Percentiles rank a stretch among this genome's conserved stretches.
Conservation (phyloP, 2,797 vertebrate species). For the Loriculus beryllinus region DNA sequence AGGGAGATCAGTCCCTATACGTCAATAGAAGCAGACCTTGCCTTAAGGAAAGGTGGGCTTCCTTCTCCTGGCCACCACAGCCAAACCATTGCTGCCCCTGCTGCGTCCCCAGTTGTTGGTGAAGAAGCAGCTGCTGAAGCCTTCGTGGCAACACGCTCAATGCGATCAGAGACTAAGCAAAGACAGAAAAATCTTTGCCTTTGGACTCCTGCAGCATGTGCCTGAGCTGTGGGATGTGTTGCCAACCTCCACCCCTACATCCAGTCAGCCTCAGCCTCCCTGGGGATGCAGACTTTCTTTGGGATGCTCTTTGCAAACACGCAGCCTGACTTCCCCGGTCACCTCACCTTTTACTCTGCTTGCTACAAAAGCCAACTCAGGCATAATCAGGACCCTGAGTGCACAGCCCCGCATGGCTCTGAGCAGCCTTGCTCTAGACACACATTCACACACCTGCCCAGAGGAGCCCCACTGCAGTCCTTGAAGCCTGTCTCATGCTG, state of each 20-base stretch:
- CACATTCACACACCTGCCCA: too few relatives aligned
- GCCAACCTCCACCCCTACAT: not conserved
- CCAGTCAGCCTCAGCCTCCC: not conserved
- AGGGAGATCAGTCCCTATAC: accelerated
- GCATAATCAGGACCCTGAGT: accelerated
- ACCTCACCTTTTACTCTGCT: not conserved
- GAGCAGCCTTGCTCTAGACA: accelerated
- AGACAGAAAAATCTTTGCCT: not conserved
- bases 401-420: not conserved
- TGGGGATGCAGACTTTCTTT: not conserved
- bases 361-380: not conserved
- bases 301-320: not conserved
- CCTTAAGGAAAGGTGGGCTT: not conserved
- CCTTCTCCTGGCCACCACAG: not conserved
- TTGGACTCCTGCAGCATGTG: not conserved
- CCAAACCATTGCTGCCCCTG: not conserved
- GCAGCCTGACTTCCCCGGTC: not conserved
- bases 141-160: accelerated
- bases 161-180: not conserved
- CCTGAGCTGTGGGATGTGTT: not conserved
- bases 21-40: not conserved
- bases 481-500: not conserved
- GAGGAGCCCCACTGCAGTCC: not conserved
- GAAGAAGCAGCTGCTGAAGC: not conserved
- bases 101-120: not conserved